Conservation (phyloP, 2,113 vertebrate genomes). For the Barnardius zonarius region DNA sequence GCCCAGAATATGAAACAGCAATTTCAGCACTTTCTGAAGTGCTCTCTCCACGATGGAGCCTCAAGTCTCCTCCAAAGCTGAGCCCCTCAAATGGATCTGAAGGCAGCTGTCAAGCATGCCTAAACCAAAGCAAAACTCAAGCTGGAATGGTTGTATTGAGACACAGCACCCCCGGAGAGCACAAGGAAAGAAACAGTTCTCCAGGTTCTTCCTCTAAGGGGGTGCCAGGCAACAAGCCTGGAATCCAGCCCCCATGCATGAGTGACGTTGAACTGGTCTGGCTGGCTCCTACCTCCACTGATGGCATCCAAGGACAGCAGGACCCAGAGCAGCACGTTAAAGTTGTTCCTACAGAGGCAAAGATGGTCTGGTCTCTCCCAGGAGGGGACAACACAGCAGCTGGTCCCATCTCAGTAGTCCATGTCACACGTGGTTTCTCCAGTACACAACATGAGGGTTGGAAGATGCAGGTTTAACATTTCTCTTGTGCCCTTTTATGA, state of each 20-base stretch:
- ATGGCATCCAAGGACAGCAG: background rate
- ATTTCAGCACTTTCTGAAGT: background rate
- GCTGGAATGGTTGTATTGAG: background rate
- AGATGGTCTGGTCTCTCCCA: background rate
- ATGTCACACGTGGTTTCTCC: background rate
- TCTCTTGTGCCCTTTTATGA: background rate
- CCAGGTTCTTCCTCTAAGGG: background rate
- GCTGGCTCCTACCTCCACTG: background rate
- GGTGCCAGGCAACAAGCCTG: background rate
- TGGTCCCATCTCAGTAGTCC: background rate
- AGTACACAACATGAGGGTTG: background rate
- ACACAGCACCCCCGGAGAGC: background rate
- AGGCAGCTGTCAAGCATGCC: background rate
- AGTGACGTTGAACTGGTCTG: background rate
- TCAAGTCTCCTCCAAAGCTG: background rate
- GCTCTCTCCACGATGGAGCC: background rate
- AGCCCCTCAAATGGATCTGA: background rate
- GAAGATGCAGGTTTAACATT: background rate
- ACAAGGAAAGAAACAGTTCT: background rate
- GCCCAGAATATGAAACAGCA: background rate
- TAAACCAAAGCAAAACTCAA: background rate
- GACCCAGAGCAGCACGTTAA: background rate
- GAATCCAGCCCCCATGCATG: background rate
- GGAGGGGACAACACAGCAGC: background rate
- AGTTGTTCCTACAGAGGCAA: background rate